Evolutionary conservation across 2,113 vertebrate genomes (phyloP).

Genomic region (Ranitomeya imitator): DNA sequence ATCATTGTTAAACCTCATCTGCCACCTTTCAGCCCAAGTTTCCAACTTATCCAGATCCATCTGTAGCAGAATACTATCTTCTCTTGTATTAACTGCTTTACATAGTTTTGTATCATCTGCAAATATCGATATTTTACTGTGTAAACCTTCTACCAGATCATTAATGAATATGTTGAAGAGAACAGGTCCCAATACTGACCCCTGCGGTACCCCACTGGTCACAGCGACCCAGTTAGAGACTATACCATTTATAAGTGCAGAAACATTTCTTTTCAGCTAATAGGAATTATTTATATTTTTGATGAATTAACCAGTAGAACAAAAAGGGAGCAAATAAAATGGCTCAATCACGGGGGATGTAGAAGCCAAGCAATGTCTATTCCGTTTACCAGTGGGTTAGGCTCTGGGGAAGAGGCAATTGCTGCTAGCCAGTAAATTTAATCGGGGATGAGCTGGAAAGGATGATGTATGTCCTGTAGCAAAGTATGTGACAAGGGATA

Average conservation of each 20-base stretch:
- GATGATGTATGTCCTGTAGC: conserved; percentile 80
- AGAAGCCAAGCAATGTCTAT: conserved; percentile 61
- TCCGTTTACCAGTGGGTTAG: conserved; percentile 71
- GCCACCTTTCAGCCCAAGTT: too few species aligned
- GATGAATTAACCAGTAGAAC: conserved; percentile 22
- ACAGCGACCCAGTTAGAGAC: too few species aligned
- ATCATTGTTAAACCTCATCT: too few species aligned
- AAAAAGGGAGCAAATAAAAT: conserved; percentile 59
- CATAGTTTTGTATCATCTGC: too few species aligned
- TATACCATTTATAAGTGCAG: conserved; percentile 59
- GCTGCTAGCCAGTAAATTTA: conserved; percentile 72
- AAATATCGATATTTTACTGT: too few species aligned
- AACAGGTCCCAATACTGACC: too few species aligned
- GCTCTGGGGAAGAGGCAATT: conserved; percentile 73
- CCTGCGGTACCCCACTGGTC: too few species aligned
- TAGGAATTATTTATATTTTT: conserved; percentile 56
- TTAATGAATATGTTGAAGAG: too few species aligned
- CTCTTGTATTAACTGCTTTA: too few species aligned
- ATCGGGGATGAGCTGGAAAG: conserved; percentile 66
- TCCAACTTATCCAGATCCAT: too few species aligned
- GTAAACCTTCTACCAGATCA: too few species aligned
- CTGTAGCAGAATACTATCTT: too few species aligned
- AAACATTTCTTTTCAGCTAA: conserved; percentile 61
- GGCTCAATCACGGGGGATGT: conserved; percentile 60
- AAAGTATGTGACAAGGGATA: conserved; percentile 75